Base-by-base conservation (phyloP, 2,888 invertebrate species). In the Odontocerum albicorne region DNA sequence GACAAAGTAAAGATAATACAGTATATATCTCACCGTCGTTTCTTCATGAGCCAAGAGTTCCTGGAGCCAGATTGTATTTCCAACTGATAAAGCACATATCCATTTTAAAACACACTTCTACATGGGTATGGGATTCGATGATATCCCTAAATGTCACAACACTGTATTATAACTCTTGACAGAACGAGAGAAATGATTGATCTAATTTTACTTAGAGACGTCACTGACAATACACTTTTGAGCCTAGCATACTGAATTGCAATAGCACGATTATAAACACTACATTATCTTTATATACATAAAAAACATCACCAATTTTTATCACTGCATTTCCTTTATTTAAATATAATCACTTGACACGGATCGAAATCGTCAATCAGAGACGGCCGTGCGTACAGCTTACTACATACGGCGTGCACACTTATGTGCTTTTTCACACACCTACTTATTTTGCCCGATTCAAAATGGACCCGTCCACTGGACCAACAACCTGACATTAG, bases 381-480 rank as follows among this genome's bases (percentile, higher is more conserved):
- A 45, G 49, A 55, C 35, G 31, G 38, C 32, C 49, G 44, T 44
- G 49, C 55, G 35, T 45, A 42, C 40, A 35, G 33, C n/a, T 35
- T 39, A 53, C 51, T 51, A 31, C 49, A 33, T 33, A 51, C 51
- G 51, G 36, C 45, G 39, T 45, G 52, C 49, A 55, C 49, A 49
- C 49, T 49, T 49, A 49, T 47, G 46, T 51, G 51, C 51, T 31
- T 42, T 56, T 51, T 51, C 51, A 56, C 51, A 56, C 56, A 51
- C 56, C 56, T 56, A 56, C 51, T 51, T 51, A 54, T 17, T 54
- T 42, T 35, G 21, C 50, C 32, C 45, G 49, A 44, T 38, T 44
- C 57, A 55, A 57, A 55, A 60, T 60, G 60, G 60, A 57, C 51
- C 47, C 59, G 60, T 57, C 57, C 60, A 47, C 35, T 56, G 55